Conservation (phyloP, 2,888 invertebrate species). For the Aspidapion aeneum region DNA sequence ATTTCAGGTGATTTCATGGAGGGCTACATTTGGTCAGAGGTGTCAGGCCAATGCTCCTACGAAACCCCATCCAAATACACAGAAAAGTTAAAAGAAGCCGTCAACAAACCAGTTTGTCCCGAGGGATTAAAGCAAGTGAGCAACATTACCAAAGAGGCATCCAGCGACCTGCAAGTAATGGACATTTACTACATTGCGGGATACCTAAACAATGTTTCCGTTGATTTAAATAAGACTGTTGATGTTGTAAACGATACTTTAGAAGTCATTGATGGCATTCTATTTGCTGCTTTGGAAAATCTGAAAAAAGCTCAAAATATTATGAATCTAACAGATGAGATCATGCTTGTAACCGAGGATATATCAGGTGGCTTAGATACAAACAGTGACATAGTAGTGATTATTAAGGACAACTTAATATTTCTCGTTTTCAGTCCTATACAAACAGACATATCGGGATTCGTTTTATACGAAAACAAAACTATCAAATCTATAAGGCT, state of each 20-base stretch:
- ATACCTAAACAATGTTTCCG: slow-evolving; percentile 29
- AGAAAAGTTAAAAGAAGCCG: slow-evolving; percentile 27
- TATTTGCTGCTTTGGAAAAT: slow-evolving; percentile 26
- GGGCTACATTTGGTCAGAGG: slow-evolving; percentile 55
- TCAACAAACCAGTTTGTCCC: slow-evolving; percentile 23
- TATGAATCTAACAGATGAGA: slow-evolving; percentile 62
- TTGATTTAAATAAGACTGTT: slow-evolving; percentile 3
- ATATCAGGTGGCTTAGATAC: slow-evolving; percentile 45
- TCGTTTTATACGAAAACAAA: slow-evolving; percentile 46
- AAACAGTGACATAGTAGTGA: slow-evolving; percentile 23
- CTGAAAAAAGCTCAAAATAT: slow-evolving; percentile 49
- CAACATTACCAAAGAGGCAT: slow-evolving; percentile 24
- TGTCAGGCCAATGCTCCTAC: slow-evolving; percentile 37
- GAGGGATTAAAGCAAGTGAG: slow-evolving; percentile 31
- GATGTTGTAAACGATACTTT: slow-evolving; percentile 38
- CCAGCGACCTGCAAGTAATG: slow-evolving; percentile 31
- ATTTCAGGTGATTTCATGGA: slow-evolving; percentile 56
- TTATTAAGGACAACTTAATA: slow-evolving; percentile 44
- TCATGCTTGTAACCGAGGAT: slow-evolving; percentile 57
- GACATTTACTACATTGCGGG: slow-evolving; percentile 39
- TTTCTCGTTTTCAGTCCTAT: slow-evolving; percentile 54
- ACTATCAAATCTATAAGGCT: slow-evolving; percentile 47
- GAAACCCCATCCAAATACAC: slow-evolving; percentile 20
- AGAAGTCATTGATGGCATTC: slow-evolving; percentile 52
- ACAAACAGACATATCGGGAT: slow-evolving; percentile 52